Percentiles rank a stretch among this genome's conserved stretches.
Evolutionary conservation across 2,888 invertebrate species (phyloP).

Genomic region (Poecilus cupreus): DNA sequence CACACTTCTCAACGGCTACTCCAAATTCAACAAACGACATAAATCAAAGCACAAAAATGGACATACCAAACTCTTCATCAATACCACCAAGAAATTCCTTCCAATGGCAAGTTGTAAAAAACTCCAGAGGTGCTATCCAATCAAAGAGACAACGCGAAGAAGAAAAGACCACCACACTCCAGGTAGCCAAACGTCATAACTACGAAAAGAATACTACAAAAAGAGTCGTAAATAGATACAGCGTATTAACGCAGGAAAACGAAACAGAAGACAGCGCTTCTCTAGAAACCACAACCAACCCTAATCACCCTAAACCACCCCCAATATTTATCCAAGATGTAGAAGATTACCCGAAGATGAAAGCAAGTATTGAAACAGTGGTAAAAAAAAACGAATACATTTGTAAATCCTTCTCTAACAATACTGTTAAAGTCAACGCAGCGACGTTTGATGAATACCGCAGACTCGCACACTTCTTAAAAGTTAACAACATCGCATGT

Average conservation of each 20-base stretch:
- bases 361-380: background rate
- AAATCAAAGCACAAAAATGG: background rate
- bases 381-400: background rate
- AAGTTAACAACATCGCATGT: slow-evolving; percentile 54
- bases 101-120: too few relatives aligned
- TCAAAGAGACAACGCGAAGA: too few relatives aligned
- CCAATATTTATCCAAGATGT: background rate
- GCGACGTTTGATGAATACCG: background rate
- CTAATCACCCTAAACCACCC: background rate
- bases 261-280: background rate
- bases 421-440: background rate
- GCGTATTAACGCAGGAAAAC: background rate
- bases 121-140: too few relatives aligned
- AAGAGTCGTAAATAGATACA: background rate
- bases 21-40: background rate
- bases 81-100: too few relatives aligned
- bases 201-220: background rate
- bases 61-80: background rate
- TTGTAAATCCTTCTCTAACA: background rate
- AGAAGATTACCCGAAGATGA: background rate
- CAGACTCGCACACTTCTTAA: slow-evolving; percentile 21
- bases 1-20: background rate
- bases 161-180: background rate
- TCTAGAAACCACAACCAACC: too few relatives aligned
- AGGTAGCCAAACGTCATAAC: background rate